Conservation (phyloP, 1,140 invertebrate genomes). For the Eufriesea mexicana region DNA sequence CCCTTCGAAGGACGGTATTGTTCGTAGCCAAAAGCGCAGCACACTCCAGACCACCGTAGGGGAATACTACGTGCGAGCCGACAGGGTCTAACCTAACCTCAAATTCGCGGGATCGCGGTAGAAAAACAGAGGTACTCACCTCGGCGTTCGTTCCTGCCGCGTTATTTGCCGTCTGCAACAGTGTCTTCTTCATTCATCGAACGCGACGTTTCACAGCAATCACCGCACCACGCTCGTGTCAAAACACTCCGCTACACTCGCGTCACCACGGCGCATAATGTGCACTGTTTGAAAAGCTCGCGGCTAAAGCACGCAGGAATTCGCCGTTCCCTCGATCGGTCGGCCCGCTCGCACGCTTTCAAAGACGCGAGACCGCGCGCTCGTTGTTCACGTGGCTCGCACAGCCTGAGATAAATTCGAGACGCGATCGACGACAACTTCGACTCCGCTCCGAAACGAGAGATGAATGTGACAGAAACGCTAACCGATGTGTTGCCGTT, state of each 20-base stretch:
- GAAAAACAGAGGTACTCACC: conserved; percentile 55
- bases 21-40: conserved; percentile 23
- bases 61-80: background rate
- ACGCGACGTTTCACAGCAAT: conserved; percentile 15
- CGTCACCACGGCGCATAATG: conserved; percentile 42
- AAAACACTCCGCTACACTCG: conserved; percentile 53
- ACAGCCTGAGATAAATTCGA: conserved; percentile 10
- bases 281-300: conserved; percentile 50
- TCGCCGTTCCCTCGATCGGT: background rate
- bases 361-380: background rate
- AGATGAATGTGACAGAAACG: conserved; percentile 68
- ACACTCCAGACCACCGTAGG: background rate
- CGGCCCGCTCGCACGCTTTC: background rate
- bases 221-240: conserved; percentile 37
- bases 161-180: background rate
- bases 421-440: background rate
- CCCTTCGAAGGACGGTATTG: conserved; percentile 39
- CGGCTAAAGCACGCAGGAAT: conserved; percentile 23
- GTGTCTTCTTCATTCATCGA: conserved; percentile 52
- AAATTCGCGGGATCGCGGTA: conserved; percentile 29
- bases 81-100: conserved; percentile 54
- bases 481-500: conserved; percentile 74
- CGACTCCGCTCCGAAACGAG: conserved; percentile 33
- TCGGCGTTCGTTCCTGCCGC: conserved; percentile 39
- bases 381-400: conserved; percentile 4